Evolutionary conservation across 2,888 invertebrate genomes (phyloP), one percentile per base, ranked within the genome.

Genomic region (Cephus pulcher): DNA sequence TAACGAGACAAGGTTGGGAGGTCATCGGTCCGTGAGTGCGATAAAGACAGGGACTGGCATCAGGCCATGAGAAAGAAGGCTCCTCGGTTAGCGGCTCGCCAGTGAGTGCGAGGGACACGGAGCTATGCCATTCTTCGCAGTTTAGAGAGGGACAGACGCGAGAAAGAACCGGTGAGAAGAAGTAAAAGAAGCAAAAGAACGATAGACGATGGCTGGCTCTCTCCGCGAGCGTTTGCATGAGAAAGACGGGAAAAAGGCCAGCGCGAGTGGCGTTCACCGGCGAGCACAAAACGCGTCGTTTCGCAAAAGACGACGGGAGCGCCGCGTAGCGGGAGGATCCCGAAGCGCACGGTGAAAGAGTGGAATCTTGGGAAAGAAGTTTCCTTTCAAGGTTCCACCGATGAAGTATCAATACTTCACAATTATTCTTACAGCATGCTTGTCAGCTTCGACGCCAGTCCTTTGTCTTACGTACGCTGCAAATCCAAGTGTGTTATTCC

Each of bases 1-100:
- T 84, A 87, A 88, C 84, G 84, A 86, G 85, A 85, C 86, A 86
- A 87, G 86, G 87, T 86, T 87, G 86, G 85, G 82, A 85, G 87
- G 87, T 86, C 86, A 87, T 86, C 80, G 84, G 83, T 82, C 79
- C 81, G 76, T 80, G 81, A 79, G 85, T 76, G 83, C 37, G 81
- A 86, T 69, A 76, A 74, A 81, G 85, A 85, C 71, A 69, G 79
- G 75, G 71, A 77, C 84, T 84, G 85, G 84, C 84, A 85, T 83
- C 84, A 78, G 83, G 86, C 88, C 84, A 87, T 84, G 85, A 86
- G 85, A 87, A 87, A 85, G 86, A 85, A 85, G 83, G 81, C 80
- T 84, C 82, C 79, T 79, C 76, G 70, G 74, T 68, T 69, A 71
- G 74, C 74, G 75, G 68, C 80, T 77, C 71, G 23, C 23, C 23